Evolutionary conservation across 2,888 invertebrate genomes (phyloP).

Genomic region (Conops quadrifasciatus): DNA sequence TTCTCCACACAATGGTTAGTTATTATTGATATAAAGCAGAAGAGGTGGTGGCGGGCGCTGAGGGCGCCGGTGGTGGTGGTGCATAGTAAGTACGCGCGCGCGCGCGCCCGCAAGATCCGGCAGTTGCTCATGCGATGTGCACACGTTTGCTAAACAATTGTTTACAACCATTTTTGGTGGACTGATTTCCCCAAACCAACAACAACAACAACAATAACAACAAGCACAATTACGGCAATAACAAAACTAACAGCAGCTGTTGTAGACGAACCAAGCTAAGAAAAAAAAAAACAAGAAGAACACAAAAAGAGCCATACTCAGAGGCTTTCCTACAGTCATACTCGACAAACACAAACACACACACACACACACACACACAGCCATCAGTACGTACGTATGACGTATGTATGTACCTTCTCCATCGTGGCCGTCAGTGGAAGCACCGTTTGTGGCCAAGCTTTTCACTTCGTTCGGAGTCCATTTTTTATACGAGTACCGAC

Average conservation of each 20-base stretch:
- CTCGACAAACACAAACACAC: background rate
- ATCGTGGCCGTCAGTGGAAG: too few species aligned
- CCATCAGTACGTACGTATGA: background rate
- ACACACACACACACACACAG: background rate
- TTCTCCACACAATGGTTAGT: conserved; percentile 8
- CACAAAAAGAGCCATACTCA: background rate
- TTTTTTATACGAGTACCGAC: too few species aligned
- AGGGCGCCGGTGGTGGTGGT: background rate
- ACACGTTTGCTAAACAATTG: conserved; percentile 40
- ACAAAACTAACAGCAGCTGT: background rate
- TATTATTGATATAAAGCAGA: conserved; percentile 14
- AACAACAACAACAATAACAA: conserved; percentile 18
- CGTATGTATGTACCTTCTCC: too few species aligned
- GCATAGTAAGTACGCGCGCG: conserved; percentile 10
- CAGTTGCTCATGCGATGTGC: conserved; percentile 25
- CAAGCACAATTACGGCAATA: conserved; percentile 35
- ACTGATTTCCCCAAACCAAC: conserved; percentile 40
- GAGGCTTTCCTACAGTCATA: background rate
- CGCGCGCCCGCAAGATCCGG: conserved; percentile 14
- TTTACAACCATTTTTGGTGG: conserved; percentile 39
- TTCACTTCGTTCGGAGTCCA: too few species aligned
- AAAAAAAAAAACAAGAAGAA: background rate
- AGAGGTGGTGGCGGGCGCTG: too few species aligned
- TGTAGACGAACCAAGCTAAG: background rate
- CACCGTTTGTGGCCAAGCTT: background rate